A percentile compares a stretch with the other conserved stretches of the same genome.
Conservation (phyloP, 2,797 vertebrate species). For the Sparus aurata region DNA sequence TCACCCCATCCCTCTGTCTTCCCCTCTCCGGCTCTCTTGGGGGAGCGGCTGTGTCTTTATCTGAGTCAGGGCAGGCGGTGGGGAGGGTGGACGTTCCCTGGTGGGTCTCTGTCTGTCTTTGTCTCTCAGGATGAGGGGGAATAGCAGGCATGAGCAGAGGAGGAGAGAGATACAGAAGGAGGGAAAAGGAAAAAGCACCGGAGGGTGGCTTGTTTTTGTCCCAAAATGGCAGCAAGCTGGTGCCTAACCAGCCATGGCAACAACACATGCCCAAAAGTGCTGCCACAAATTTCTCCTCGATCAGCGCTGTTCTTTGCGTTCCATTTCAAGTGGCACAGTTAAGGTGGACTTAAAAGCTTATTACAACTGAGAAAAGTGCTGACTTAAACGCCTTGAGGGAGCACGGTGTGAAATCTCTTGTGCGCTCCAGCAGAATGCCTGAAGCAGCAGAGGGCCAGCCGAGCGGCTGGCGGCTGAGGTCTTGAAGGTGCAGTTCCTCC, state of each 20-base stretch:
- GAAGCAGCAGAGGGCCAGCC: conserved; percentile 17
- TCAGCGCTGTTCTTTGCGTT: conserved; percentile 29
- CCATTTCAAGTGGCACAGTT: conserved; percentile 50
- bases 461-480: conserved; percentile 47
- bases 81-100: conserved; percentile 73
- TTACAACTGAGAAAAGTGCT: conserved; percentile 49
- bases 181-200: conserved; percentile 1
- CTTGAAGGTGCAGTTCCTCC: conserved; percentile 66
- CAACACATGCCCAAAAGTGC: conserved; percentile 65
- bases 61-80: conserved; percentile 58
- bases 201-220: conserved; percentile 58
- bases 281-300: conserved; percentile 50
- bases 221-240: conserved; percentile 59
- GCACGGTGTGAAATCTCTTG: conserved; percentile 28
- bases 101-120: conserved; percentile 75
- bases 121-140: conserved; percentile 51
- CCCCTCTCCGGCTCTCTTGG: conserved; percentile 55
- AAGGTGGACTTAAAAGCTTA: conserved; percentile 56
- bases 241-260: conserved; percentile 69
- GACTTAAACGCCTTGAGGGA: conserved; percentile 35
- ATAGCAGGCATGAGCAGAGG: conserved; percentile 26
- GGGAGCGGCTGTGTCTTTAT: conserved; percentile 79
- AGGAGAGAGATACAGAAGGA: background rate
- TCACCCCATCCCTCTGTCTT: conserved; percentile 71
- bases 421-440: conserved; percentile 27